Evolutionary conservation across 2,113 vertebrate genomes (phyloP).

Genomic region (Thalassoma bifasciatum): DNA sequence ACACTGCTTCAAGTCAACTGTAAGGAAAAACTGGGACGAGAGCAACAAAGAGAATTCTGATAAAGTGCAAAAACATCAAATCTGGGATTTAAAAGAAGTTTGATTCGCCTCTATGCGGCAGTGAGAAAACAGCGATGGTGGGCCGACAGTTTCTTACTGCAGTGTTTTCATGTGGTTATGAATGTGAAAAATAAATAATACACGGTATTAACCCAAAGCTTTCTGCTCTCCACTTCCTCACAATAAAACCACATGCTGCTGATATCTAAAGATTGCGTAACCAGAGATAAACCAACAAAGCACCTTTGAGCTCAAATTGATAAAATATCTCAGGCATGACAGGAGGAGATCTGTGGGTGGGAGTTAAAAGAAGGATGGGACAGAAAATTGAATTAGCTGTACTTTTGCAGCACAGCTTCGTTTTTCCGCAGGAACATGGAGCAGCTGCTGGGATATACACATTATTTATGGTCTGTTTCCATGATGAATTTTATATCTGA

Average conservation of each 20-base stretch:
- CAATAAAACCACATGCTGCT: background rate
- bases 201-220: background rate
- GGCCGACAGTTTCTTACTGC: conserved; percentile 10
- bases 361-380: background rate
- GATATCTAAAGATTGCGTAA: conserved; percentile 27
- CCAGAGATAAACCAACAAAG: conserved; percentile 22
- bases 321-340: conserved; percentile 22
- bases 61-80: background rate
- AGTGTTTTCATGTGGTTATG: conserved; percentile 6
- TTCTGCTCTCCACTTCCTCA: background rate
- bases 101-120: conserved; percentile 1
- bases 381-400: background rate
- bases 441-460: background rate
- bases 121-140: background rate
- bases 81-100: conserved; percentile 7
- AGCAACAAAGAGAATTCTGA: conserved; percentile 11
- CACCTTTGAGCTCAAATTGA: conserved; percentile 16
- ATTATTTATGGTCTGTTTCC: conserved; percentile 3
- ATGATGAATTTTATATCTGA: conserved; percentile 1
- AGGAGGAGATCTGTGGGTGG: background rate
- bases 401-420: background rate
- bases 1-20: background rate
- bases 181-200: conserved; percentile 41
- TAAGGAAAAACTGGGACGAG: background rate
- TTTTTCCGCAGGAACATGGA: background rate